Base-by-base conservation (phyloP, 2,797 vertebrate species). In the Antrozous pallidus region DNA sequence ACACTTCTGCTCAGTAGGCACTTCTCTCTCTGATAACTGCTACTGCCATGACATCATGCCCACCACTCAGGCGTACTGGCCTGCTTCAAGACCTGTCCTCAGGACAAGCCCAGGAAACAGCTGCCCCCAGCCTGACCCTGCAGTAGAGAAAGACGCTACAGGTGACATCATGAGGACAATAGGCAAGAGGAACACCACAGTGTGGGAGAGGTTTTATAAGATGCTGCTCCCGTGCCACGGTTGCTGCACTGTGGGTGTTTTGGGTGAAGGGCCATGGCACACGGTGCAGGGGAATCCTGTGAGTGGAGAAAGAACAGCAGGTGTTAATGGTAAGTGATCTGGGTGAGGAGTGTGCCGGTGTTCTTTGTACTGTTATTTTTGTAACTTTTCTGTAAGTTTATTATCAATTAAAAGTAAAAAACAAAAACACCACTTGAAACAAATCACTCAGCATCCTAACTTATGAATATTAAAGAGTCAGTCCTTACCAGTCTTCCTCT, bases 151-250 rank as follows among this genome's bases (percentile, higher is more conserved):
- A 77, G 47, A 18, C 1, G 2, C 16, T 49, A 45, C n/a, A 83
- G 0, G 0, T 56, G 87, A 33, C n/a, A 10, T 56, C 75, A 28
- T 0, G 1, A 51, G 38, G 69, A n/a, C 14, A 63, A 47, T 18
- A 51, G 45, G 40, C n/a, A 16, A 31, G 17, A 31, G 26, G 56
- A 8, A 31, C 17, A 3, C 42, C 33, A 26, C 0, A 3, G 56
- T 5, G 56, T 28, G 36, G 58, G 22, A 26, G 28, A 36, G 54
- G 47, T 18, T 12, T 11, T 9, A 1, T 12, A 42, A 24, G 31
- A 12, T 0, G 31, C 38, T 14, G 2, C 4, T 42, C 36, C 33
- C 0, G 7, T 18, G 49, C 63, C 22, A 6, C 0, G 0, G 13
- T 40, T 8, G 3, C 70, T 26, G 9, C 2, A 8, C 80, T 38